Percentiles rank a stretch among this genome's conserved stretches.
These are phyloP conservation scores for Mastomys coucha DNA, from an alignment of 2,113 vertebrate genomes.

Conservation along the genomic window DNA sequence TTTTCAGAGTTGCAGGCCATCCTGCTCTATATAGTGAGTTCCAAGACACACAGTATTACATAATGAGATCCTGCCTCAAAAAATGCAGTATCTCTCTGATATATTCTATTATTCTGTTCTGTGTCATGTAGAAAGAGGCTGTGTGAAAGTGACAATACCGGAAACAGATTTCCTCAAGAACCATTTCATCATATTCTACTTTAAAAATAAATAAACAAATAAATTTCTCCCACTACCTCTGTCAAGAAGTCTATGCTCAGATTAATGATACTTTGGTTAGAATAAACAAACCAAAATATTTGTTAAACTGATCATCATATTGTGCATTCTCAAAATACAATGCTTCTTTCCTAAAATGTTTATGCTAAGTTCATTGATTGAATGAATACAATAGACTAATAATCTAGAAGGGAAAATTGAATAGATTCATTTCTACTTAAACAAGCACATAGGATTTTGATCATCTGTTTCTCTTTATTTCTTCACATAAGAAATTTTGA, in stretches of 20 bases:
- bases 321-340: background rate
- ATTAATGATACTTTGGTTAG: background rate
- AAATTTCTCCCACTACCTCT: background rate
- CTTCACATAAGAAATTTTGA: background rate
- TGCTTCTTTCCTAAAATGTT: background rate
- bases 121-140: background rate
- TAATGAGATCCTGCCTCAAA: background rate
- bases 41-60: background rate
- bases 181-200: background rate
- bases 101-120: background rate
- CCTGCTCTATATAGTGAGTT: background rate
- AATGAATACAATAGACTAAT: background rate
- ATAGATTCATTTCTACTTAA: background rate
- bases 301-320: background rate
- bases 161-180: background rate
- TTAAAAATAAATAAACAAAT: background rate
- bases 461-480: background rate
- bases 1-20: too few species aligned
- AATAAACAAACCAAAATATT: background rate
- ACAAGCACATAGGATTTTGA: background rate
- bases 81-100: background rate
- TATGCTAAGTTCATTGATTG: background rate
- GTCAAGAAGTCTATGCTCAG: background rate
- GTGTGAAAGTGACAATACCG: accelerated
- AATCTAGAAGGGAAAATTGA: background rate